These are phyloP conservation scores for Conops quadrifasciatus DNA, from an alignment of 2,888 invertebrate genomes.

Conservation along the genomic window DNA sequence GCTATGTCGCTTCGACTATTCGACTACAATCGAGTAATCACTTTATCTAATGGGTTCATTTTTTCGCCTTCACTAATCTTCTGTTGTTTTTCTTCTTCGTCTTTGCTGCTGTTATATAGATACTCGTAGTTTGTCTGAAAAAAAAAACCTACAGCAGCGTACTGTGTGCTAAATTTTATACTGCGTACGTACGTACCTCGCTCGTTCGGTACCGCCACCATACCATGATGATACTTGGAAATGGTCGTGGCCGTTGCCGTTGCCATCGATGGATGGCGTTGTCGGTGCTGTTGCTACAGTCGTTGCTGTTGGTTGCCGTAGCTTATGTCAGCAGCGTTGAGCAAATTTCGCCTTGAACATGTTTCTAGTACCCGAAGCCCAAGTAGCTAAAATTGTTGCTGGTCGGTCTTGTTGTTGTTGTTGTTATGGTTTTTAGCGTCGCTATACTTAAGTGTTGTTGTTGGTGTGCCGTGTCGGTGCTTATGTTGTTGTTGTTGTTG, in stretches of 20 bases:
- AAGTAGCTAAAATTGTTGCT: slow-evolving; percentile 20
- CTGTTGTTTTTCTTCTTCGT: neutral
- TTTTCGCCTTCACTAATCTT: neutral
- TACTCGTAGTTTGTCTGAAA: slow-evolving; percentile 8
- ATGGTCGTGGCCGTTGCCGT: slow-evolving; percentile 11
- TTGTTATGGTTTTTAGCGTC: slow-evolving; percentile 3
- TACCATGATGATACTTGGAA: neutral
- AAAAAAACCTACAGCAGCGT: slow-evolving; percentile 5
- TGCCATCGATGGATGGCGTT: slow-evolving; percentile 29
- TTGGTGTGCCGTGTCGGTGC: neutral
- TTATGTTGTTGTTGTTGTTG: slow-evolving; percentile 8
- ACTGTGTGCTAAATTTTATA: slow-evolving; percentile 29
- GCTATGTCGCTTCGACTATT: too few species aligned
- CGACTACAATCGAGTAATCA: neutral
- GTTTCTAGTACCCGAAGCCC: slow-evolving; percentile 21
- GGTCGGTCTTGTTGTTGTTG: slow-evolving; percentile 6
- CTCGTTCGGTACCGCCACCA: slow-evolving; percentile 1
- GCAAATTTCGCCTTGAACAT: slow-evolving; percentile 60
- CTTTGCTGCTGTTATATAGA: neutral
- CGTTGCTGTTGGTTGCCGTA: slow-evolving; percentile 33
- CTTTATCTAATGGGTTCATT: neutral
- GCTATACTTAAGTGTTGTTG: neutral
- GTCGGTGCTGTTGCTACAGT: slow-evolving; percentile 38
- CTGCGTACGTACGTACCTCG: slow-evolving; percentile 22
- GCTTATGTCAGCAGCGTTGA: slow-evolving; percentile 43